These are phyloP conservation scores for Atta texana DNA, from an alignment of 1,140 invertebrate genomes.

Conservation along the genomic window DNA sequence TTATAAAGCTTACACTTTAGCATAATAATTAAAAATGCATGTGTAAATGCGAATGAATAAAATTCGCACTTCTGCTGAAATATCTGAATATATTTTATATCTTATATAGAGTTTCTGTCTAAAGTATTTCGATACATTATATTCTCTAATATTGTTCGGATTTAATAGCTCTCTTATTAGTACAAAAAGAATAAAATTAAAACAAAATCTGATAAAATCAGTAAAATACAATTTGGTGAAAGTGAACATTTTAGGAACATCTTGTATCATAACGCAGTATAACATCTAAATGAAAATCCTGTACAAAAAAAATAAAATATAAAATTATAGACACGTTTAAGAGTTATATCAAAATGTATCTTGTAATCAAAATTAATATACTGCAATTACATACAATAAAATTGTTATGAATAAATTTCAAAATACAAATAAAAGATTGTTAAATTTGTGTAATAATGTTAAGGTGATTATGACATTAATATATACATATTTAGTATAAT, in stretches of 20 bases:
- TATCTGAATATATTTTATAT: not conserved
- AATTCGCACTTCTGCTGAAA: not conserved
- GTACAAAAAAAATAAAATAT: constrained; percentile 48
- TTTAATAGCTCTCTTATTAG: not conserved
- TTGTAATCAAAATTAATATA: constrained; percentile 11
- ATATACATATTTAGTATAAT: not conserved
- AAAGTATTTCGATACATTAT: constrained; percentile 10
- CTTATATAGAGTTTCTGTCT: not conserved
- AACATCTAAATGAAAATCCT: not conserved
- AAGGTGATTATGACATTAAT: not conserved
- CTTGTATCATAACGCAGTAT: not conserved
- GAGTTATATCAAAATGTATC: not conserved
- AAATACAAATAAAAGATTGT: not conserved
- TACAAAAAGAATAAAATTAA: not conserved
- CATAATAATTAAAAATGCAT: constrained; percentile 68
- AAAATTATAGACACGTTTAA: constrained; percentile 29
- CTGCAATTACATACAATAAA: constrained; percentile 15
- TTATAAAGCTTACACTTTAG: constrained; percentile 56
- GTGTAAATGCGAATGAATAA: constrained; percentile 39
- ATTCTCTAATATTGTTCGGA: not conserved
- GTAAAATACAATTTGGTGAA: not conserved
- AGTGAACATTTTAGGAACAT: constrained; percentile 43
- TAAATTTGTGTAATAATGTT: constrained; percentile 18
- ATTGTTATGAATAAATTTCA: constrained; percentile 2
- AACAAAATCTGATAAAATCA: not conserved